Conservation (phyloP, 2,113 vertebrate species). For the Electrona antarctica region DNA sequence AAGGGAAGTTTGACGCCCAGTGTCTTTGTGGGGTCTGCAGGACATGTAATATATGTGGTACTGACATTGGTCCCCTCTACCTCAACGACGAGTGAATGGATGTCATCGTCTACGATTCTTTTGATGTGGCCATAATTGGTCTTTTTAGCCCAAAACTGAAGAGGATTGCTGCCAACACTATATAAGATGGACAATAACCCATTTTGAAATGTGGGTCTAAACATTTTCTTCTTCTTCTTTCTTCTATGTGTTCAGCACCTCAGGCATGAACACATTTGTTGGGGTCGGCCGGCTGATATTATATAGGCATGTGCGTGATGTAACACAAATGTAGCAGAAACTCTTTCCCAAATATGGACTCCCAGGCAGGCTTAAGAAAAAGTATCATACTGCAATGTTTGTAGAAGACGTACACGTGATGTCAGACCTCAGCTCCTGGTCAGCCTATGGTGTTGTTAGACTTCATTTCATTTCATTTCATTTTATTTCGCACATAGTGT, state of each 20-base stretch:
- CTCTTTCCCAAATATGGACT: background rate
- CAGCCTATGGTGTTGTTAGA: too few species aligned
- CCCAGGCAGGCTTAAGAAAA: background rate
- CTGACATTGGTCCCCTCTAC: slow-evolving; percentile 95
- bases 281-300: too few species aligned
- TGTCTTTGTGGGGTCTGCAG: slow-evolving; percentile 96
- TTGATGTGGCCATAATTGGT: slow-evolving; percentile 96
- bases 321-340: too few species aligned
- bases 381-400: too few species aligned
- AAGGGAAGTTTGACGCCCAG: slow-evolving; percentile 95
- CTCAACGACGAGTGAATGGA: slow-evolving; percentile 93
- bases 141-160: slow-evolving; percentile 97
- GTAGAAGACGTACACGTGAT: too few species aligned
- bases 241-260: too few species aligned
- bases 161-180: slow-evolving; percentile 93
- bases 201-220: slow-evolving; percentile 96
- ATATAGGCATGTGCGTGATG: too few species aligned
- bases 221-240: slow-evolving; percentile 85
- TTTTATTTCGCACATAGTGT: too few species aligned
- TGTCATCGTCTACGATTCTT: slow-evolving; percentile 93
- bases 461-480: too few species aligned
- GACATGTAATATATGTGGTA: slow-evolving; percentile 96
- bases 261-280: too few species aligned
- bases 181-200: slow-evolving; percentile 93
- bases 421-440: too few species aligned